phyloP scores from a whole-genome alignment of 1,140 invertebrate species.

The Nasonia giraulti region DNA sequence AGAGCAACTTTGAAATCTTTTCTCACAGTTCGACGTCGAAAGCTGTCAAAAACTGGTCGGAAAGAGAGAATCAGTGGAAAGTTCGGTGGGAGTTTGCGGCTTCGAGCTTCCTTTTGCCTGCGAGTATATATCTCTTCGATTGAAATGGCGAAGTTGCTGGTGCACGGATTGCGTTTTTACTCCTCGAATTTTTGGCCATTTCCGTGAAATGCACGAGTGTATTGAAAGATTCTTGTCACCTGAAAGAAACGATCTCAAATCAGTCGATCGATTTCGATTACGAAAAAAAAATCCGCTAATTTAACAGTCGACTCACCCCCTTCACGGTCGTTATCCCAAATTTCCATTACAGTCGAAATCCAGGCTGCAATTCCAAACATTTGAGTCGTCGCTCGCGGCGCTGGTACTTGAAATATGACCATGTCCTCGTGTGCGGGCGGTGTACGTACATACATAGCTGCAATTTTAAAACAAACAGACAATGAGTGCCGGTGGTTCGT shows the following conservation, averaged over 20 bases:
- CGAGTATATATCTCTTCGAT: neutral
- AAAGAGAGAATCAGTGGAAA: constrained; percentile 12
- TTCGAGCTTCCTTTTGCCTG: constrained; percentile 19
- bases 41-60: constrained; percentile 24
- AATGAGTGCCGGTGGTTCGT: neutral
- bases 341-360: neutral
- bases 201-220: neutral
- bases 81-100: neutral
- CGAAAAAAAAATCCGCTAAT: too few species aligned
- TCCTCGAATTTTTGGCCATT: neutral
- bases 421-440: neutral
- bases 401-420: neutral
- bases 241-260: neutral
- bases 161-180: constrained; percentile 8
- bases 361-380: neutral
- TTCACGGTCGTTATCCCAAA: neutral
- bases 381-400: neutral
- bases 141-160: constrained; percentile 26
- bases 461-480: neutral
- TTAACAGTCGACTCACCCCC: too few species aligned
- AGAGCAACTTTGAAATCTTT: constrained; percentile 12
- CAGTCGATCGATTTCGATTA: too few species aligned
- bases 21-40: neutral
- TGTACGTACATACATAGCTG: too few species aligned
- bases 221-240: neutral